Evolutionary conservation across 2,797 vertebrate species (phyloP).

Genomic region (Rhinogobio ventralis): DNA sequence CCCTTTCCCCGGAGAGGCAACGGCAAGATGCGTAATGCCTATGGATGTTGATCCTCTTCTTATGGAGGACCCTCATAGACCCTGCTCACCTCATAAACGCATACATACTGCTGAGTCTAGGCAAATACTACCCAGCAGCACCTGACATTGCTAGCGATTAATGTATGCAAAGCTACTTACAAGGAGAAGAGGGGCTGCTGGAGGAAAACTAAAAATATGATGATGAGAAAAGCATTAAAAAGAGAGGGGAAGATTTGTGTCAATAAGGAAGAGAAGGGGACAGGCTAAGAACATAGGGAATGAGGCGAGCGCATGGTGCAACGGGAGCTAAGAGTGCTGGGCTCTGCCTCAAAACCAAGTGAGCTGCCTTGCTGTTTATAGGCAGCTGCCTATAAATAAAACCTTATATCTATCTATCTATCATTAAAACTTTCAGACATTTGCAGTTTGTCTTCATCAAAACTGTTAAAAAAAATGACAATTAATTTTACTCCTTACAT

Average conservation of each 20-base stretch:
- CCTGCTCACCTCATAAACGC: conserved; percentile 13
- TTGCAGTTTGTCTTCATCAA: not conserved
- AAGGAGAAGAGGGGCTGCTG: conserved; percentile 32
- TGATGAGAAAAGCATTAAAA: conserved; percentile 56
- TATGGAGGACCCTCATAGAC: conserved; percentile 39
- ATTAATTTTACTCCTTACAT: not conserved
- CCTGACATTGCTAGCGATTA: conserved; percentile 33
- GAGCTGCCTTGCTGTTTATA: not conserved
- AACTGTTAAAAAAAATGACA: too few relatives aligned
- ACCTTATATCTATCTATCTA: not conserved
- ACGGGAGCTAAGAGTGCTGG: not conserved
- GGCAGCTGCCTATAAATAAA: not conserved
- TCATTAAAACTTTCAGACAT: not conserved
- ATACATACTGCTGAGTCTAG: conserved; percentile 36
- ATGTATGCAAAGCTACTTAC: conserved; percentile 56
- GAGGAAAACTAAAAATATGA: conserved; percentile 30
- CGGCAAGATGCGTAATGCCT: conserved; percentile 26
- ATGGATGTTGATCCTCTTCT: conserved; percentile 50
- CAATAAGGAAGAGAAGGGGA: not conserved
- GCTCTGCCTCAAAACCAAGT: not conserved
- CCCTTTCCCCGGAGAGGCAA: conserved; percentile 47
- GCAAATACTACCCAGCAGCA: conserved; percentile 50
- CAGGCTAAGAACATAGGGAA: conserved; percentile 48
- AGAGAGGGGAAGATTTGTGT: conserved; percentile 1
- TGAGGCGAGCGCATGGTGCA: conserved; percentile 5